Percentiles rank a stretch among this genome's conserved stretches.
phyloP scores from a whole-genome alignment of 2,113 vertebrate species.

The Oryzias javanicus region DNA sequence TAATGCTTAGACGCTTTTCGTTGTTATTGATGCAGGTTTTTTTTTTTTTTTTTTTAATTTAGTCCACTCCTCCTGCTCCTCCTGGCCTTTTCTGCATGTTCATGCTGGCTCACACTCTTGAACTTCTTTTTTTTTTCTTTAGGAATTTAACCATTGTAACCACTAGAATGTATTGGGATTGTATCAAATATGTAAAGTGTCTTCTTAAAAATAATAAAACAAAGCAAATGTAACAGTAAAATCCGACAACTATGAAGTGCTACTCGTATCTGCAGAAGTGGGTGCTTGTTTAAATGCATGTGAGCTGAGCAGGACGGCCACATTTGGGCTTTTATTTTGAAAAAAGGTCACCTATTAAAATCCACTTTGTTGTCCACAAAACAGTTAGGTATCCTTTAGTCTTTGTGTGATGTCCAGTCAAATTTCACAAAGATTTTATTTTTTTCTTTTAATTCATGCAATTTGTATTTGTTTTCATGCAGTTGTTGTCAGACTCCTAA shows the following conservation, averaged over 20 bases:
- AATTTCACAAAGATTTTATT: slow-evolving; percentile 1
- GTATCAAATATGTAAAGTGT: slow-evolving; percentile 71
- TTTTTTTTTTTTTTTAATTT: slow-evolving; percentile 3
- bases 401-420: slow-evolving; percentile 3
- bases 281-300: slow-evolving; percentile 25
- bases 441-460: neutral
- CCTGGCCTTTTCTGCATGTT: slow-evolving; percentile 66
- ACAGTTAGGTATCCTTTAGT: neutral
- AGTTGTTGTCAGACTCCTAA: too few species aligned
- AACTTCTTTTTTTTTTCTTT: slow-evolving; percentile 29
- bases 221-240: slow-evolving; percentile 51
- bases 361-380: neutral
- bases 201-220: slow-evolving; percentile 75
- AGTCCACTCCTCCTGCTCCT: slow-evolving; percentile 1
- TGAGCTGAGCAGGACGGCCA: slow-evolving; percentile 12
- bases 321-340: neutral
- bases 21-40: slow-evolving; percentile 54
- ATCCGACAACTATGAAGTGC: slow-evolving; percentile 46
- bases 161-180: slow-evolving; percentile 84
- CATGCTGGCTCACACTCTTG: slow-evolving; percentile 43
- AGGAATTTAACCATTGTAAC: slow-evolving; percentile 75
- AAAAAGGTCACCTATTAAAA: slow-evolving; percentile 1
- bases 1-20: slow-evolving; percentile 62
- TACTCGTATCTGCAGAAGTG: slow-evolving; percentile 48
- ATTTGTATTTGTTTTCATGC: neutral